Conservation (phyloP, 2,888 invertebrate genomes). For the Phyllotreta cruciferae region DNA sequence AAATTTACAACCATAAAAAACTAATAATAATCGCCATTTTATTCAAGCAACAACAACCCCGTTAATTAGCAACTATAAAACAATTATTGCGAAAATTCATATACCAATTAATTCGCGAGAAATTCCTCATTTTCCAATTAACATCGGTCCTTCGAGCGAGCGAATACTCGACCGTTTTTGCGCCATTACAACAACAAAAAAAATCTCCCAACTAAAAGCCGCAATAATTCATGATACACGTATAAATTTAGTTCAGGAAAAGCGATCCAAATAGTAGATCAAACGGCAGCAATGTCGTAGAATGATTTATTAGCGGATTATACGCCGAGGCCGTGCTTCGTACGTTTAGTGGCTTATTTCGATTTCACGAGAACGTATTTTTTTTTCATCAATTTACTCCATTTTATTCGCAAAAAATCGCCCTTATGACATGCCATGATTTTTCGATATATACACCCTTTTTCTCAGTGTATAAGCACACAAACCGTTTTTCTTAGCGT, state of each 20-base stretch:
- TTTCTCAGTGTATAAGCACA: too few species aligned
- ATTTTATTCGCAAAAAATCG: conserved; percentile 34
- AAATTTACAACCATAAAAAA: too few species aligned
- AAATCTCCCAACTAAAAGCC: conserved; percentile 38
- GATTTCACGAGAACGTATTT: conserved; percentile 41
- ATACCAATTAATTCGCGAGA: too few species aligned
- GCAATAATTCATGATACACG: conserved; percentile 46
- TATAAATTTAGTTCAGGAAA: conserved; percentile 46
- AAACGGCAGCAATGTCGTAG: conserved; percentile 47
- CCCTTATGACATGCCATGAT: conserved; percentile 44
- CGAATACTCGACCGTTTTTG: conserved; percentile 16
- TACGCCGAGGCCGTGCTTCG: conserved; percentile 44
- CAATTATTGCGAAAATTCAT: too few species aligned
- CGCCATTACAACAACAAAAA: conserved; percentile 30
- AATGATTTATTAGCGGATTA: conserved; percentile 53
- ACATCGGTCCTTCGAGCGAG: background rate
- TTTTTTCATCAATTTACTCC: too few species aligned
- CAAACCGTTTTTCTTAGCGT: too few species aligned
- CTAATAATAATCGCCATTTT: too few species aligned
- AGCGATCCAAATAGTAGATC: conserved; percentile 47
- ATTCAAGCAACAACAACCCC: too few species aligned
- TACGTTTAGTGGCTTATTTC: conserved; percentile 42
- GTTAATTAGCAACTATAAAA: too few species aligned
- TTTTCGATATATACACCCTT: conserved; percentile 28
- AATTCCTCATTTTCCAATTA: too few species aligned